phyloP scores from a whole-genome alignment of 2,113 vertebrate species.

The Halcyon senegalensis region DNA sequence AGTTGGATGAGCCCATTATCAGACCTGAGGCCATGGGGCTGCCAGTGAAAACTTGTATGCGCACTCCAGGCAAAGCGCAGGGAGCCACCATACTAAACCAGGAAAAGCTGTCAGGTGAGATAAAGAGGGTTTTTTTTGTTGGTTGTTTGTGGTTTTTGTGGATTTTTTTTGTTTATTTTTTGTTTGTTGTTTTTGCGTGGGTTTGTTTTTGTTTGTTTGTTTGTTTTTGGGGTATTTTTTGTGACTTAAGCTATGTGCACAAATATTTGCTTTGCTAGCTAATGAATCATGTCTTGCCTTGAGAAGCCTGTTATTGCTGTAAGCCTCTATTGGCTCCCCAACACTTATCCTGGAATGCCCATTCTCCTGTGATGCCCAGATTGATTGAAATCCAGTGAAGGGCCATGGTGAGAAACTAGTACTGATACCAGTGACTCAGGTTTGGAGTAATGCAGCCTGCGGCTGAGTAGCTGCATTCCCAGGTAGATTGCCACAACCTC shows the following conservation, averaged over 20 bases:
- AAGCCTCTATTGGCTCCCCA: not conserved
- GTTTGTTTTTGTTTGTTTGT: too few species aligned
- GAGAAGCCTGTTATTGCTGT: not conserved
- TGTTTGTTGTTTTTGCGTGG: too few species aligned
- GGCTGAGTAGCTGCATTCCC: not conserved
- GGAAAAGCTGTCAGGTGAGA: not conserved
- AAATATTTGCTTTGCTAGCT: not conserved
- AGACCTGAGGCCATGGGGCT: not conserved
- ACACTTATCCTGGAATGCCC: not conserved
- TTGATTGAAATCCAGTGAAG: not conserved
- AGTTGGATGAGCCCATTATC: not conserved
- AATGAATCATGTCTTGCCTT: not conserved
- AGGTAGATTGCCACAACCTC: not conserved
- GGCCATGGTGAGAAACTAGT: not conserved
- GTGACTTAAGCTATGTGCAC: not conserved
- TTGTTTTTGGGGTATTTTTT: not conserved
- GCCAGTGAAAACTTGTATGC: not conserved
- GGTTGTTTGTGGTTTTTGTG: too few species aligned
- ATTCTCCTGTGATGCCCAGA: not conserved
- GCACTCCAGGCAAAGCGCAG: not conserved
- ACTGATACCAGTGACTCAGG: not conserved
- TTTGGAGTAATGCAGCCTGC: not conserved
- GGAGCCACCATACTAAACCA: not conserved
- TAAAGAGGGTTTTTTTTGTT: not conserved
- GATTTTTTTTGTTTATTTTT: too few species aligned